Percentiles rank a stretch among this genome's conserved stretches.
phyloP scores from a whole-genome alignment of 2,797 vertebrate species.

The Leptoclinus maculatus region DNA sequence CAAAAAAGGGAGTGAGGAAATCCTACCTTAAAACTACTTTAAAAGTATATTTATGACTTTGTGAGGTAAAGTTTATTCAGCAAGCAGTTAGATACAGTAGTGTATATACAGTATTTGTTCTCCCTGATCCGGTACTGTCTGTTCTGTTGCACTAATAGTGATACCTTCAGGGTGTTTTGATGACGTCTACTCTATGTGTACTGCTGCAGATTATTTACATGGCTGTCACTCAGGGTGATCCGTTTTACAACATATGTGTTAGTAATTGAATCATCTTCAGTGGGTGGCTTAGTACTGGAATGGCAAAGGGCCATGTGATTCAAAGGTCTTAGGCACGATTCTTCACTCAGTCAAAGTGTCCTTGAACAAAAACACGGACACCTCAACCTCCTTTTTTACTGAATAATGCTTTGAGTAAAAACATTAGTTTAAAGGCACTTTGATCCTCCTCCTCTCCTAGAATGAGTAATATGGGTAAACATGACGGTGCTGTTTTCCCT shows the following conservation, averaged over 20 bases:
- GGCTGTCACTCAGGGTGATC: conserved; percentile 18
- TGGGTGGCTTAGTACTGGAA: not conserved
- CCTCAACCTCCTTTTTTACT: not conserved
- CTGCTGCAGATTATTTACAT: conserved; percentile 19
- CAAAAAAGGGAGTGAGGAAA: not conserved
- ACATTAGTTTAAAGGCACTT: not conserved
- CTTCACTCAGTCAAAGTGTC: not conserved
- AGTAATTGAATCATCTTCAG: conserved; percentile 12
- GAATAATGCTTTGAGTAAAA: not conserved
- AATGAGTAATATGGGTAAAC: conserved; percentile 13
- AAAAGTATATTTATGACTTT: not conserved
- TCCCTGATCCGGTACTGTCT: not conserved
- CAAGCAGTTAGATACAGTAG: not conserved
- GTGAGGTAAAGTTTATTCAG: not conserved
- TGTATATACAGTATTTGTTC: not conserved
- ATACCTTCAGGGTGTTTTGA: not conserved
- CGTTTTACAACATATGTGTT: conserved; percentile 8
- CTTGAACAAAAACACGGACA: not conserved
- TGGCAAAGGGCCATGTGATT: not conserved
- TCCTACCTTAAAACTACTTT: not conserved
- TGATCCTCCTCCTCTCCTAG: not conserved
- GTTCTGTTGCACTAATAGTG: not conserved
- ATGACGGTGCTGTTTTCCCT: conserved; percentile 2
- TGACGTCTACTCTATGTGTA: not conserved
- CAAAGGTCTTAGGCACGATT: not conserved